Evolutionary conservation across 2,888 invertebrate genomes (phyloP).

Genomic region (Phyllotreta striolata): DNA sequence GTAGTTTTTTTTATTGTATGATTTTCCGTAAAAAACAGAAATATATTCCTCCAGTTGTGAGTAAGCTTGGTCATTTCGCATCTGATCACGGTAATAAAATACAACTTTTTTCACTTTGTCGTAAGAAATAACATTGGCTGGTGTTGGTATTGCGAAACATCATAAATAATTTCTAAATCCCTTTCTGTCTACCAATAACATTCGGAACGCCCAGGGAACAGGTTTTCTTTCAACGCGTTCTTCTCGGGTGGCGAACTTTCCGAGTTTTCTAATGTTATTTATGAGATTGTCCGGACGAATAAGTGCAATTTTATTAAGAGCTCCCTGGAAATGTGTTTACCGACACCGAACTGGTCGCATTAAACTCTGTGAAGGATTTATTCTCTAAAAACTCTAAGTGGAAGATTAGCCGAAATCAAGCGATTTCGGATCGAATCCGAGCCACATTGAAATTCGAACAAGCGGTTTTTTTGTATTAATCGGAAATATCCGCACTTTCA

Average conservation of each 20-base stretch:
- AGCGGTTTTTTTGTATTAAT: too few relatives aligned
- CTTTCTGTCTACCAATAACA: conserved; percentile 7
- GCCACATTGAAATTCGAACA: too few relatives aligned
- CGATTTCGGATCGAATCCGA: too few relatives aligned
- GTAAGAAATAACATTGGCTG: too few relatives aligned
- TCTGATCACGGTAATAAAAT: too few relatives aligned
- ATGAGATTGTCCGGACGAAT: conserved; percentile 17
- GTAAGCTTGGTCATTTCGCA: too few relatives aligned
- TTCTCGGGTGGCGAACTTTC: background rate
- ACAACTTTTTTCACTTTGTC: too few relatives aligned
- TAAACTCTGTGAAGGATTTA: conserved; percentile 12
- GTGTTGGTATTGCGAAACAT: background rate
- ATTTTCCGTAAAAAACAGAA: too few relatives aligned
- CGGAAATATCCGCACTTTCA: too few relatives aligned
- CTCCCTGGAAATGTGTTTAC: conserved; percentile 24
- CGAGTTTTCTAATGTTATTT: conserved; percentile 21
- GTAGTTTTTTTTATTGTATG: too few relatives aligned
- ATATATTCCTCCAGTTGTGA: too few relatives aligned
- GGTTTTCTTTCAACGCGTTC: conserved; percentile 10
- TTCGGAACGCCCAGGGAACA: conserved; percentile 2
- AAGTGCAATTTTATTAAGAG: conserved; percentile 28
- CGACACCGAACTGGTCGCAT: conserved; percentile 12
- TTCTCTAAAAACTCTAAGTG: conserved; percentile 3
- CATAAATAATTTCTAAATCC: conserved; percentile 18
- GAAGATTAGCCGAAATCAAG: background rate